Percentiles rank a stretch among this genome's conserved stretches.
phyloP scores from a whole-genome alignment of 2,888 invertebrate genomes.

The Eupithecia subumbrata region DNA sequence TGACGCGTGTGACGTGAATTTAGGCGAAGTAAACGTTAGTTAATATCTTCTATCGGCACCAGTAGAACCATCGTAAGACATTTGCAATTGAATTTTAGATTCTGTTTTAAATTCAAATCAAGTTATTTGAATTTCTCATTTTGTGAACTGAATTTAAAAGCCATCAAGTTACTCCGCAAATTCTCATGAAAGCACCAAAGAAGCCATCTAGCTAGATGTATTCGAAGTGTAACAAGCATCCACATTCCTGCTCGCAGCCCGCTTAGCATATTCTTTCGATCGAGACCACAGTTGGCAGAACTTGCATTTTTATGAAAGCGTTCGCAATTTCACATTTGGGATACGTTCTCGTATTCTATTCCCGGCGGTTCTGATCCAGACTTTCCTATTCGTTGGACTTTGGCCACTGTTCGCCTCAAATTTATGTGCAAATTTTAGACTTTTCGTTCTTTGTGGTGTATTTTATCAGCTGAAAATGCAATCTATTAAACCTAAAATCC shows the following conservation, averaged over 20 bases:
- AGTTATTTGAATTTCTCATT: not conserved
- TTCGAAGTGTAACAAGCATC: slow-evolving; percentile 14
- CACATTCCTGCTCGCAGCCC: not conserved
- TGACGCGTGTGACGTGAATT: not conserved
- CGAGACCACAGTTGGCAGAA: slow-evolving; percentile 17
- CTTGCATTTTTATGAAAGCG: slow-evolving; percentile 27
- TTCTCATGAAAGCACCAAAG: not conserved
- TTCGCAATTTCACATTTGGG: slow-evolving; percentile 13
- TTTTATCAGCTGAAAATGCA: not conserved
- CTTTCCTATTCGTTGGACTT: slow-evolving; percentile 9
- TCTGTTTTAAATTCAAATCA: not conserved
- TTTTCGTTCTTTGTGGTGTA: not conserved
- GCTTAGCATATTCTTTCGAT: slow-evolving; percentile 27
- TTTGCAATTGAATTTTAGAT: not conserved
- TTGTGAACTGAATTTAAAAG: not conserved
- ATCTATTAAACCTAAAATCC: not conserved
- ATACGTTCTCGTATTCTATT: slow-evolving; percentile 6
- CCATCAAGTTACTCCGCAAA: not conserved
- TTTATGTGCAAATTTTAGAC: not conserved
- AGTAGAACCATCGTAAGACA: not conserved
- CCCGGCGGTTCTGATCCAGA: slow-evolving; percentile 10
- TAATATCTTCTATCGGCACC: not conserved
- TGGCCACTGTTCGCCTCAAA: slow-evolving; percentile 2
- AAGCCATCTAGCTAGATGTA: not conserved
- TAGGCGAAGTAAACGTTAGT: not conserved